Evolutionary conservation across 2,797 vertebrate genomes (phyloP), one percentile per base, ranked within the genome.

Genomic region (Cyprinodon diabolis): DNA sequence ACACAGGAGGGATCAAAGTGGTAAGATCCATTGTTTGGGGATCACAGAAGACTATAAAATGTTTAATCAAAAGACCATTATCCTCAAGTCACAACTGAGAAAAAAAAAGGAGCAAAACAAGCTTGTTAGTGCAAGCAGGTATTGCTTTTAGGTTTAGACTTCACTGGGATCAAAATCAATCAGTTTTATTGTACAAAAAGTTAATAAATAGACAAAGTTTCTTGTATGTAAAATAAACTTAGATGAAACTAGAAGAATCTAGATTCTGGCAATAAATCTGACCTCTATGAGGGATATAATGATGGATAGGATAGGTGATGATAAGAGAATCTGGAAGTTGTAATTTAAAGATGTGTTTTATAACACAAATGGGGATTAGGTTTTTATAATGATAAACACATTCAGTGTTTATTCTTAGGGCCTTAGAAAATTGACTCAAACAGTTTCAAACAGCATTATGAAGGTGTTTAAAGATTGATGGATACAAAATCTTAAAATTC

Each of bases 1-100:
- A 77, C 63, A 77, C 47, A 66, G 54, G 63, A 60, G 45, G 49
- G 43, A 76, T 78, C 62, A 69, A 75, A 77, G 69, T 66, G 55
- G 19, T 21, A 7, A 49, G 35, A 72, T 71, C 40, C 23, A 76
- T 25, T 57, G 54, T 66, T 68, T 57, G 54, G 25, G 65, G 51
- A 67, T 40, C 45, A 55, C 54, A 45, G 75, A 66, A n/a, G 69
- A 70, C 40, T 72, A n/a, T 4, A 74, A 66, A 55, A 69, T 60
- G 25, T 76, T 82, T 69, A 40, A 55, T 75, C 48, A 52, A 67
- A 48, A 78, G 40, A 58, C 35, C 49, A 47, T 45, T 66, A 66
- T 48, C 69, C 25, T 66, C 74, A 71, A 17, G 62, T 65, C 47
- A 49, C 40, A 17, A 30, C 68, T 19, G 47, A 52, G 45, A 58